Evolutionary conservation across 2,888 invertebrate species (phyloP).

Genomic region (Lycocerus yunnanus): DNA sequence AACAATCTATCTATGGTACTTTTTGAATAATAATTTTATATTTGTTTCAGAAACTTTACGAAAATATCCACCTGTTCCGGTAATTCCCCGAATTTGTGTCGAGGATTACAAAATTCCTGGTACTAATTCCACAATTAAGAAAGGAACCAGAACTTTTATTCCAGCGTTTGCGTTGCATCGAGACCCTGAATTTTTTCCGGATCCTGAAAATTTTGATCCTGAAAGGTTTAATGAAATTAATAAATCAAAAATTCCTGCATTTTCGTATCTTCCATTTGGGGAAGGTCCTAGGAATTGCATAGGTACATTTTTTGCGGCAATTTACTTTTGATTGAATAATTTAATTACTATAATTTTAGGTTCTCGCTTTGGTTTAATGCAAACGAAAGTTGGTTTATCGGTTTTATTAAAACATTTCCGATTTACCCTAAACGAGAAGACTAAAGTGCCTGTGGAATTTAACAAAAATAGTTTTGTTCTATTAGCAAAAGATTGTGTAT

Average conservation of each 20-base stretch:
- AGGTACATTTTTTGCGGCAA: neutral
- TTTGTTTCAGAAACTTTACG: constrained; percentile 41
- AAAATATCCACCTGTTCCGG: constrained; percentile 44
- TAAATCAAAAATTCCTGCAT: neutral
- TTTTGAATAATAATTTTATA: neutral
- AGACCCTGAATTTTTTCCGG: constrained; percentile 25
- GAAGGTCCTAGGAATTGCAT: neutral
- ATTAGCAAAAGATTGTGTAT: neutral
- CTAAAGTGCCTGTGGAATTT: neutral
- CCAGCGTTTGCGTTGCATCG: constrained; percentile 42
- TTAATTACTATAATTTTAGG: neutral
- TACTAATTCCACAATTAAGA: constrained; percentile 36
- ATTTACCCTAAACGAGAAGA: neutral
- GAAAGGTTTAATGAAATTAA: constrained; percentile 58
- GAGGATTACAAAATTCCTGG: constrained; percentile 41
- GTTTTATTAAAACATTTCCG: neutral
- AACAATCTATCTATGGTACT: constrained; percentile 37
- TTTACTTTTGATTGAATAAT: too few relatives aligned
- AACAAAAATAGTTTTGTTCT: neutral
- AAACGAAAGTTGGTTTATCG: neutral
- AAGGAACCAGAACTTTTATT: constrained; percentile 36
- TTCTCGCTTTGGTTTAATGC: neutral
- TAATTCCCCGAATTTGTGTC: constrained; percentile 37
- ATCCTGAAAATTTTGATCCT: constrained; percentile 66
- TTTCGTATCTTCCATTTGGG: neutral